Evolutionary conservation across 2,113 vertebrate genomes (phyloP).

Genomic region (Leucosticte australis): DNA sequence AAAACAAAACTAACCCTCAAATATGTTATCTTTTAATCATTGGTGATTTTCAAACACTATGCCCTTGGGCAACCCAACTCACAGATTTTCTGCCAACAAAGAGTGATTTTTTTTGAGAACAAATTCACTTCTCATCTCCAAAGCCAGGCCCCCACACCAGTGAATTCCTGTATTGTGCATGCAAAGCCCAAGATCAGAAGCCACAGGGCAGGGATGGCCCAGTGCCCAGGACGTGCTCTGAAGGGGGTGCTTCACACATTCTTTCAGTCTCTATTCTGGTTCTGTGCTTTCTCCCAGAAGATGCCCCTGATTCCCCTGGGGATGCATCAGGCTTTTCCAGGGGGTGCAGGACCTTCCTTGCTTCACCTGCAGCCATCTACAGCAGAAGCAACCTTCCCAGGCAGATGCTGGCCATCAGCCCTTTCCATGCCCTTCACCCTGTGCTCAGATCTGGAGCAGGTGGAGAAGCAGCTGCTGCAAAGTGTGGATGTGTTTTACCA

Average conservation of each 20-base stretch:
- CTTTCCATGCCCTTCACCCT: neutral
- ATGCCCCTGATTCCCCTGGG: neutral
- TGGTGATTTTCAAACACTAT: neutral
- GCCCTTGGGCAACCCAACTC: neutral
- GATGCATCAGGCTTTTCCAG: neutral
- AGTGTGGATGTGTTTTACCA: neutral
- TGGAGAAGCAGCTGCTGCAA: neutral
- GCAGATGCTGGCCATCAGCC: neutral
- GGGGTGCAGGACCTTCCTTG: neutral
- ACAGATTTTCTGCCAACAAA: slow-evolving; percentile 26
- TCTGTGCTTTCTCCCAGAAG: neutral
- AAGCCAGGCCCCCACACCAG: neutral
- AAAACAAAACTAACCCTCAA: neutral
- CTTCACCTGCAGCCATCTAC: neutral
- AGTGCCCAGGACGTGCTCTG: neutral
- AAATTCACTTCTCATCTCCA: slow-evolving; percentile 19
- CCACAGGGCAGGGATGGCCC: neutral
- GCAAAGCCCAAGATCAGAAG: neutral
- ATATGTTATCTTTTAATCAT: slow-evolving; percentile 15
- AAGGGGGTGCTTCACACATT: neutral
- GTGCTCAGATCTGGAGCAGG: neutral
- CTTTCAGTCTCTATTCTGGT: neutral
- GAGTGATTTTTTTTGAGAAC: slow-evolving; percentile 22
- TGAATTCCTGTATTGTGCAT: slow-evolving; percentile 23
- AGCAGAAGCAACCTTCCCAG: neutral